phyloP scores from a whole-genome alignment of 2,797 vertebrate genomes.

The Semaprochilodus insignis region DNA sequence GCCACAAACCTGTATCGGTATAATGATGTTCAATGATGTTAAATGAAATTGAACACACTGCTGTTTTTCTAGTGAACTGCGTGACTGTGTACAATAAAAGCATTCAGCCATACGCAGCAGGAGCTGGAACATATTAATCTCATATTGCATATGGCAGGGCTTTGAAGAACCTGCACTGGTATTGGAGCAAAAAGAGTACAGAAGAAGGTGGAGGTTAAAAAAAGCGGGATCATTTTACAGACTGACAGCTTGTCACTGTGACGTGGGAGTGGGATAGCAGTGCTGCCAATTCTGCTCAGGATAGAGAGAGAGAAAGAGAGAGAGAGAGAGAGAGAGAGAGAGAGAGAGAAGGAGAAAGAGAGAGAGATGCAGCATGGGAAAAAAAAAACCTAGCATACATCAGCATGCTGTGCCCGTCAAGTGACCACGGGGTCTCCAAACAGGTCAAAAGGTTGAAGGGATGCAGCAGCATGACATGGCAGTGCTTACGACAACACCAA shows the following conservation, averaged over 20 bases:
- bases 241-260: slow-evolving; percentile 54
- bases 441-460: not conserved
- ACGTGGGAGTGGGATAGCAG: not conserved
- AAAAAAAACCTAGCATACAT: slow-evolving; percentile 13
- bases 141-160: not conserved
- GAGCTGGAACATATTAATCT: not conserved
- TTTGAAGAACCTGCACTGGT: not conserved
- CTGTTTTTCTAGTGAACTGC: not conserved
- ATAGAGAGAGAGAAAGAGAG: not conserved
- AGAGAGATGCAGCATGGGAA: slow-evolving; percentile 21
- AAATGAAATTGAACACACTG: too few relatives aligned
- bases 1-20: too few relatives aligned
- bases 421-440: not conserved
- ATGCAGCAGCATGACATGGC: slow-evolving; percentile 14
- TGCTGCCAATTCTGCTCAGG: not conserved
- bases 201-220: slow-evolving; percentile 5
- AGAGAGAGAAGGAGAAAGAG: not conserved
- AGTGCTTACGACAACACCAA: not conserved
- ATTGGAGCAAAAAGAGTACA: not conserved
- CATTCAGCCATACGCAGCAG: not conserved
- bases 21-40: too few relatives aligned
- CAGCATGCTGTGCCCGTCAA: slow-evolving; percentile 22
- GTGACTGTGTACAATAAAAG: not conserved
- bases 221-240: slow-evolving; percentile 10
- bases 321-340: not conserved